Percentiles rank a stretch among this genome's conserved stretches.
phyloP scores from a whole-genome alignment of 2,888 invertebrate species.

The Peribatodes rhomboidaria region DNA sequence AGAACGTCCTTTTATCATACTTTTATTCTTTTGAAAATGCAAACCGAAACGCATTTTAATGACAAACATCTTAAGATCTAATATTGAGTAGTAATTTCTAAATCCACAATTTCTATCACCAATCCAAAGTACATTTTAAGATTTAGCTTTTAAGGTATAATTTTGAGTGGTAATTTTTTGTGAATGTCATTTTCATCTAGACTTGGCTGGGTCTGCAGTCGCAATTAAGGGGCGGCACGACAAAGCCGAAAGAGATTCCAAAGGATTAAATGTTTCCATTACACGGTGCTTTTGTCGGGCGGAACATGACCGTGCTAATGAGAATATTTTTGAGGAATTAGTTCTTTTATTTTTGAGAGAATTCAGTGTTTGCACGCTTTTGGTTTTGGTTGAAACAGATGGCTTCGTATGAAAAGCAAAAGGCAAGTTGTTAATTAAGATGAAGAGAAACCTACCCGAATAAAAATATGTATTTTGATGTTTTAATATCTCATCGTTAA shows the following conservation, averaged over 20 bases:
- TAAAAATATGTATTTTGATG: too few species aligned
- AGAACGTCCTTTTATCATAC: background rate
- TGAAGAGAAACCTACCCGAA: background rate
- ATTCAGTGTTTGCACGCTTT: constrained; percentile 15
- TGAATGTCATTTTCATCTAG: constrained; percentile 73
- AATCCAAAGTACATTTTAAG: constrained; percentile 27
- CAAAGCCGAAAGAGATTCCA: constrained; percentile 70
- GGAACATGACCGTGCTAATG: constrained; percentile 51
- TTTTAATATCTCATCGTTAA: too few species aligned
- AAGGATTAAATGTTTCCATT: constrained; percentile 80
- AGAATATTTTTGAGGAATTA: constrained; percentile 39
- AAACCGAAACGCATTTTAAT: background rate
- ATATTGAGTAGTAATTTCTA: background rate
- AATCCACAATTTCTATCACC: background rate
- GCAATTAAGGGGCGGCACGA: constrained; percentile 72
- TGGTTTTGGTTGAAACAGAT: background rate
- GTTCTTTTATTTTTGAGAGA: constrained; percentile 34
- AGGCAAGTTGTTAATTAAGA: background rate
- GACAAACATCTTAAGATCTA: background rate
- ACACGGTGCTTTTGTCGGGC: constrained; percentile 59
- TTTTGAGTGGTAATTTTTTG: constrained; percentile 28
- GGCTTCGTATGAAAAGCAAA: background rate
- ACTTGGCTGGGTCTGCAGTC: constrained; percentile 68
- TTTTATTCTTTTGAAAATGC: background rate
- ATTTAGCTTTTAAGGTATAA: constrained; percentile 18